Conservation (phyloP, 2,797 vertebrate species). For the Mallotus villosus region DNA sequence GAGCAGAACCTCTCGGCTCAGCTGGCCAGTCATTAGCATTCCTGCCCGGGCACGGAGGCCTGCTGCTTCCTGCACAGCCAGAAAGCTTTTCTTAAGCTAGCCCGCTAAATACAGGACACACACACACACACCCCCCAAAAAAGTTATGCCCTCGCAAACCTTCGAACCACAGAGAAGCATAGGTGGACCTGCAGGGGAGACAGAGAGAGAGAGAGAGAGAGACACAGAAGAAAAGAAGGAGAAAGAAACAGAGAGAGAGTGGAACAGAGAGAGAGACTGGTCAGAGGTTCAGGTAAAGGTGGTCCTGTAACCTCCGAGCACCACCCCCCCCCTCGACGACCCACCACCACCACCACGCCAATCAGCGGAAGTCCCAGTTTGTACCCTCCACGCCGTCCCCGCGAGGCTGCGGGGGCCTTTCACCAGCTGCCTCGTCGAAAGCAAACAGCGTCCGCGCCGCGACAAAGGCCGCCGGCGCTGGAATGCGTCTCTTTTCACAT, state of each 20-base stretch:
- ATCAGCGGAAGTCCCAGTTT: conserved; percentile 63
- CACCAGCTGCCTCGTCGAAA: conserved; percentile 68
- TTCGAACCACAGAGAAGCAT: neutral
- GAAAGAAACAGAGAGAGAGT: neutral
- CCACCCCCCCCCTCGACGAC: neutral
- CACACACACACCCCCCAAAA: conserved; percentile 33
- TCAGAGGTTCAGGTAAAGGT: neutral
- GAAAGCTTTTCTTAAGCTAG: conserved; percentile 64
- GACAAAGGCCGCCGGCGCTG: conserved; percentile 64
- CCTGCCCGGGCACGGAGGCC: conserved; percentile 52
- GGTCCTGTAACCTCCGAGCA: neutral
- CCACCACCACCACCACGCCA: conserved; percentile 10
- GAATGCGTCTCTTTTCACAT: conserved; percentile 75
- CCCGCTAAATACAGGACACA: conserved; percentile 62
- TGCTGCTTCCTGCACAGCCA: conserved; percentile 60
- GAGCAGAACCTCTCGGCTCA: conserved; percentile 22
- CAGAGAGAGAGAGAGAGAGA: neutral
- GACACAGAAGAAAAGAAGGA: neutral
- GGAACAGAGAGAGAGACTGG: neutral
- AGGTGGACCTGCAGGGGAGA: neutral
- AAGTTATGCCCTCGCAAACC: neutral
- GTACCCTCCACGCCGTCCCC: conserved; percentile 52
- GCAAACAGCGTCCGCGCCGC: conserved; percentile 66
- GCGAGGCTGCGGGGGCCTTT: conserved; percentile 52
- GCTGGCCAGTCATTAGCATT: conserved; percentile 75